Evolutionary conservation across 2,797 vertebrate genomes (phyloP), one percentile per base, ranked within the genome.

Genomic region (Danionella dracula): DNA sequence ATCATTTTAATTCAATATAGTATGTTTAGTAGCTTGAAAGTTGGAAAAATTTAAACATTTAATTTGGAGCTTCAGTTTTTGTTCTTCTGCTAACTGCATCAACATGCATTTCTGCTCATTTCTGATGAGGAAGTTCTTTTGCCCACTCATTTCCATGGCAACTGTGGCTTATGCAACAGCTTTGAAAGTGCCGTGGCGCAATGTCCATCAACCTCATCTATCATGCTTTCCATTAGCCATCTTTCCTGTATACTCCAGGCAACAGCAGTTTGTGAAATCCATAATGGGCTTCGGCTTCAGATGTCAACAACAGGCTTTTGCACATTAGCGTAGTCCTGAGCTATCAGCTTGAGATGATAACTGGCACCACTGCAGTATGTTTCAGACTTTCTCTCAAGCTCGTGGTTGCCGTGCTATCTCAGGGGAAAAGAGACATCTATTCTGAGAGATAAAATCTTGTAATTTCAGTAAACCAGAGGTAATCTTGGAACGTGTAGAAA

Each of bases 81-180:
- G 60, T 35, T 20, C 40, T 13, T 37, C n/a, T 16, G 29, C 4
- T 16, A 17, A 51, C 29, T 23, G 8, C 38, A 34, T 2, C 27
- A 7, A 45, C 13, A 60, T 51, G 45, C 48, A 63, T 11, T 15
- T 53, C 16, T 13, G 13, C 41, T 48, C 41, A 54, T 71, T 64
- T 57, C 16, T 13, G 16, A 56, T 20, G 35, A 37, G 40, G 40
- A 61, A 44, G 16, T 49, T 20, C 44, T 54, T 54, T 31, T 62
- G 42, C 41, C 59, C 60, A 56, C 60, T 74, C 44, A 51, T 74
- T 62, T 10, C 76, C 61, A 68, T 68, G 72, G 74, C 40, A 74
- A 73, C 59, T 7, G 7, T 56, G 16, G 16, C 32, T 64, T 59
- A 58, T 42, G 57, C 46, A 68, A 70, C 66, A 23, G 15, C 21